Percentiles rank a stretch among this genome's conserved stretches.
Evolutionary conservation across 2,113 vertebrate genomes (phyloP).

Genomic region (Scomber scombrus): DNA sequence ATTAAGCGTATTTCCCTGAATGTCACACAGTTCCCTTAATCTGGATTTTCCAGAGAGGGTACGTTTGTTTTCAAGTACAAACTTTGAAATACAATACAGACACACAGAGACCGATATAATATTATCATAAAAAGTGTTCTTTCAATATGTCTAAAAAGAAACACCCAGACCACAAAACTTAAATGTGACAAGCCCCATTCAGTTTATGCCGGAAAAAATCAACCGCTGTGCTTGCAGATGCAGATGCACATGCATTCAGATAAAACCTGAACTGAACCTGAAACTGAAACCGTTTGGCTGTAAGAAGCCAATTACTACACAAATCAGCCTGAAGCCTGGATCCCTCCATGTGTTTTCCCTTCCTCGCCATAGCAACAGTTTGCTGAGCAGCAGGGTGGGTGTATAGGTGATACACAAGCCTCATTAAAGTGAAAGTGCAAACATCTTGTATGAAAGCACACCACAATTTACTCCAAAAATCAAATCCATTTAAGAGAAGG

Average conservation of each 20-base stretch:
- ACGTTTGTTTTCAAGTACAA: no score
- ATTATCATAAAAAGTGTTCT: background rate
- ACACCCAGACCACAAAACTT: no score
- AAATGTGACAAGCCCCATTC: no score
- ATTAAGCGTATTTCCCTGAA: no score
- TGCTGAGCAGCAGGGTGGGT: background rate
- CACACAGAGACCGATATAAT: background rate
- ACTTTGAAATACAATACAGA: background rate
- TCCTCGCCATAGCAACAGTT: background rate
- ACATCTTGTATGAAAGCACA: background rate
- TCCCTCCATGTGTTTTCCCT: background rate
- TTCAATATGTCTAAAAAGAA: background rate
- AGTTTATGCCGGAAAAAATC: rapidly evolving
- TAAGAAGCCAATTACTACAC: no score
- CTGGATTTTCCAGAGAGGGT: no score
- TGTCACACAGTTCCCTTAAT: no score
- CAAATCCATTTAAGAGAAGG: background rate
- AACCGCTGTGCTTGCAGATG: background rate
- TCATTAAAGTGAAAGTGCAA: constrained; percentile 8
- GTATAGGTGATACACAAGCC: background rate
- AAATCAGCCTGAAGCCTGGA: background rate
- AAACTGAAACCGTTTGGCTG: background rate
- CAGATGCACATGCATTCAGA: no score
- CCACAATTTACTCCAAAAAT: background rate
- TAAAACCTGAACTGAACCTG: no score